Percentiles rank a stretch among this genome's conserved stretches.
Conservation (phyloP, 2,113 vertebrate genomes). For the Psittacula cyanocephala region DNA sequence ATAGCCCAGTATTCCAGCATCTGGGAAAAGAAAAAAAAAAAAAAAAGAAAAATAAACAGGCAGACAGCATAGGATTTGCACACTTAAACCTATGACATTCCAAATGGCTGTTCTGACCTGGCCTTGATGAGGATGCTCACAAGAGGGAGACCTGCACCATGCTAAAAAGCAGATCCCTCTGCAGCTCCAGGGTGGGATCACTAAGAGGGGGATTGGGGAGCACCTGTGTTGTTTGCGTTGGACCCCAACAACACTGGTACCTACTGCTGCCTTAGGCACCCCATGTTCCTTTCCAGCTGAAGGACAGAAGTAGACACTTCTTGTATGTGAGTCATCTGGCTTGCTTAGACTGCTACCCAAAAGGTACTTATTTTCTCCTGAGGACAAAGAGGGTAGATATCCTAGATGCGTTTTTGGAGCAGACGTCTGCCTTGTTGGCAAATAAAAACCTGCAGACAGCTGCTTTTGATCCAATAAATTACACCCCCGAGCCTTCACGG, state of each 20-base stretch:
- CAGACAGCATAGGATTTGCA: neutral
- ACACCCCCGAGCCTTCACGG: accelerated
- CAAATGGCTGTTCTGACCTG: neutral
- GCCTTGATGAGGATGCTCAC: neutral
- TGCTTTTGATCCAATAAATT: neutral
- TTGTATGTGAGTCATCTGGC: neutral
- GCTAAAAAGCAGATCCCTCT: neutral
- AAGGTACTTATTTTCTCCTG: neutral
- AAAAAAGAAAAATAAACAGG: too few species aligned
- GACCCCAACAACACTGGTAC: accelerated
- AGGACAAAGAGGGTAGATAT: neutral
- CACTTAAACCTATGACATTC: neutral
- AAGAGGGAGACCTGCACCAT: accelerated
- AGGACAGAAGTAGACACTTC: neutral
- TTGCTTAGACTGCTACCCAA: neutral
- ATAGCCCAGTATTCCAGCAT: neutral
- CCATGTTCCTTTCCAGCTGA: neutral
- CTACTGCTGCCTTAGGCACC: neutral
- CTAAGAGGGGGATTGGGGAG: accelerated
- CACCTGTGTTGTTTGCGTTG: neutral
- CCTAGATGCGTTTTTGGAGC: neutral
- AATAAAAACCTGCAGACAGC: neutral
- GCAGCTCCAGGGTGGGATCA: neutral
- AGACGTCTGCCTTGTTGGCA: neutral
- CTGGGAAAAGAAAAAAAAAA: neutral